Conservation (phyloP, 2,888 invertebrate genomes). For the Diogma glabrata region DNA sequence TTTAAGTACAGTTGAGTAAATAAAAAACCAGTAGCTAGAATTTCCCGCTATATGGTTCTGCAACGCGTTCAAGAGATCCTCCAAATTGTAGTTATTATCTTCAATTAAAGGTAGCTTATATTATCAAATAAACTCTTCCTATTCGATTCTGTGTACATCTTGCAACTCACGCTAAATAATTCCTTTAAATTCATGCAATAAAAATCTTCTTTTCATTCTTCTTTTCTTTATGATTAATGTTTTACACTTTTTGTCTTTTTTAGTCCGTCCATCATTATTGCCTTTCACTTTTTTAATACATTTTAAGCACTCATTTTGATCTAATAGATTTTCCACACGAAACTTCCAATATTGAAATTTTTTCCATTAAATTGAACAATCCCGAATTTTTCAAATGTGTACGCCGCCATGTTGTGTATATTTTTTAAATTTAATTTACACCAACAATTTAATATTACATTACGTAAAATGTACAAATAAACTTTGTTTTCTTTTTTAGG, state of each 20-base stretch:
- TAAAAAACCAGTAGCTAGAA: no score
- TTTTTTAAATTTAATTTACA: background rate
- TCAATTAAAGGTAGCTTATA: no score
- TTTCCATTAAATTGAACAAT: background rate
- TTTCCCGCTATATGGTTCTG: no score
- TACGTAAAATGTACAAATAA: no score
- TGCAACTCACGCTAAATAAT: no score
- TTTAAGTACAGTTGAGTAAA: no score
- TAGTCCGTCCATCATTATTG: background rate
- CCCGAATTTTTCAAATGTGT: background rate
- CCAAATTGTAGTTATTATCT: no score
- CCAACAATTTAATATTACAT: background rate
- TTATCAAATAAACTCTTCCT: no score
- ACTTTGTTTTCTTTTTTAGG: background rate
- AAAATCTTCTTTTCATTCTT: no score
- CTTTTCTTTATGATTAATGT: background rate
- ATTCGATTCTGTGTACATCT: no score
- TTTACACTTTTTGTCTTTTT: background rate
- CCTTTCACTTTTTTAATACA: background rate
- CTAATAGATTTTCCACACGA: background rate
- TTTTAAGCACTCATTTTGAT: background rate
- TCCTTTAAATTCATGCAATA: no score
- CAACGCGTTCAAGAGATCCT: no score
- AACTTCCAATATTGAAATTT: background rate
- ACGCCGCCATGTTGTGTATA: background rate